phyloP scores from a whole-genome alignment of 1,140 invertebrate species.

The Heliothis subflexa region DNA sequence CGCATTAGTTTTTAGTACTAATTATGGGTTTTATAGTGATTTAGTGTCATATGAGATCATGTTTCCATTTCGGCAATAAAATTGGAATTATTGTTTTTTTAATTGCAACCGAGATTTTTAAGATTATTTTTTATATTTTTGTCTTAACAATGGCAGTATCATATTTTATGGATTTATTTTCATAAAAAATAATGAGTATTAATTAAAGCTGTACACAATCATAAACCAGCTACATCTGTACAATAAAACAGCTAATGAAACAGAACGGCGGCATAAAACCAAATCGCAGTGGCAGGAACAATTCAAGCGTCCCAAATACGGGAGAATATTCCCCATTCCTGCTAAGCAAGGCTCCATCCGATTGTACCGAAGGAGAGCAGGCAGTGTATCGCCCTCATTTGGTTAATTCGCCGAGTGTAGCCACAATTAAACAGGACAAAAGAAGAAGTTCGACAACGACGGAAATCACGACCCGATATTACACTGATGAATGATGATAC shows the following conservation, averaged over 20 bases:
- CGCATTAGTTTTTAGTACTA: slow-evolving; percentile 46
- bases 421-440: slow-evolving; percentile 81
- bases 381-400: slow-evolving; percentile 77
- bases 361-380: slow-evolving; percentile 61
- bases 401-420: slow-evolving; percentile 75
- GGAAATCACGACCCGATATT: slow-evolving; percentile 75
- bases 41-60: slow-evolving; percentile 38
- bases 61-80: slow-evolving; percentile 29
- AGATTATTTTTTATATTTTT: slow-evolving; percentile 9
- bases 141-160: background rate
- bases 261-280: slow-evolving; percentile 5
- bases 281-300: background rate
- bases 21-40: slow-evolving; percentile 48
- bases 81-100: slow-evolving; percentile 3
- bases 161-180: slow-evolving; percentile 13
- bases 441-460: slow-evolving; percentile 64
- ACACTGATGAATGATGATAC: slow-evolving; percentile 71
- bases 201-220: background rate
- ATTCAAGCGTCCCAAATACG: slow-evolving; percentile 14
- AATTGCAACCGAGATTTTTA: background rate
- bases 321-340: slow-evolving; percentile 22
- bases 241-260: background rate
- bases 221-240: background rate
- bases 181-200: background rate
- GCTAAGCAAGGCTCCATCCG: slow-evolving; percentile 35